Evolutionary conservation across 2,113 vertebrate species (phyloP), one percentile per base, ranked within the genome.

Genomic region (Chroicocephalus ridibundus): DNA sequence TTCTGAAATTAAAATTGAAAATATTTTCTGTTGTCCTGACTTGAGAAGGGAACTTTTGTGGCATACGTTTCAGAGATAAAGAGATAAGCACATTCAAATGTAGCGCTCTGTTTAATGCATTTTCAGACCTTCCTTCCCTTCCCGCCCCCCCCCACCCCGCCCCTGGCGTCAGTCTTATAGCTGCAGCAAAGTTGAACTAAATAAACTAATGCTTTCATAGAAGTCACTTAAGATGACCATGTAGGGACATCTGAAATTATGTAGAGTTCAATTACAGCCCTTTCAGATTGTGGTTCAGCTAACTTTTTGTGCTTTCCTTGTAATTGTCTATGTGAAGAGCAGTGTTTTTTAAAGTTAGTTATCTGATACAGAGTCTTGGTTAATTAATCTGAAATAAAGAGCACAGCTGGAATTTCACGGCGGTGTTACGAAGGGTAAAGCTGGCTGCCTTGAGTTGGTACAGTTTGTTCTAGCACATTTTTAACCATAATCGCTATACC

Each of bases 361-460:
- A 31, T n/a, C 29, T 75, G 40, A 40, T 86, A 32, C 10, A 54
- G 21, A 54, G 47, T 51, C 46, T 26, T 78, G 32, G 19, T 77
- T 92, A 82, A 71, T 93, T 84, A 89, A 47, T 72, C 47, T 61
- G 86, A 91, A 89, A 82, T 55, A 52, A 69, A 52, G 29, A 55
- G 10, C 32, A 12, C 64, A 93, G 19, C 36, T 71, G 81, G 69
- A 86, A 82, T 74, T 64, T 87, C 69, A 29, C 0, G 1, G 13
- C 57, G 0, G 0, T 32, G 18, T 81, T 90, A 27, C 0, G 2
- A 20, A 75, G 42, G 9, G 51, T 83, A 44, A 54, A 20, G 42
- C 32, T 92, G 68, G 8, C 26, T 80, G 27, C 76, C 46, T 40
- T 38, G 34, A 76, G 6, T 86, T 54, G 51, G 40, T 81, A 22